Evolutionary conservation across 2,113 vertebrate genomes (phyloP).

Genomic region (Scolopax mira): DNA sequence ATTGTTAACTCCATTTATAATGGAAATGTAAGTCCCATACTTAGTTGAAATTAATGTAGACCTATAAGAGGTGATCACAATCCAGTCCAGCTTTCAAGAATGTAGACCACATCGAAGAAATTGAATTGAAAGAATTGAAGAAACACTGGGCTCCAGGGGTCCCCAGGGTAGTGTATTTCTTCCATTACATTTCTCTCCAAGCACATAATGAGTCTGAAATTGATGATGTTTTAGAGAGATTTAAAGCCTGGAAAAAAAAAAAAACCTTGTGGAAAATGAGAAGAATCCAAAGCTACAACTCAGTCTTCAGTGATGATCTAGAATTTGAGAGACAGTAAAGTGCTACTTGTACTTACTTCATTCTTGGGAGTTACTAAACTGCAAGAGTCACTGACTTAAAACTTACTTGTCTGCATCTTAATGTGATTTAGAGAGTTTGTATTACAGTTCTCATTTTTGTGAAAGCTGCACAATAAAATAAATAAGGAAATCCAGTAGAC

Average conservation of each 20-base stretch:
- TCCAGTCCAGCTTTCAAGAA: not conserved
- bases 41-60: not conserved
- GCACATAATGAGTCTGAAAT: not conserved
- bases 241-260: not conserved
- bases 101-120: not conserved
- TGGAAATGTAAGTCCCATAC: not conserved
- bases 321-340: not conserved
- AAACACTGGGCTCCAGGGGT: not conserved
- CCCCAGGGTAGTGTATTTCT: not conserved
- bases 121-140: too few species aligned
- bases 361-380: not conserved
- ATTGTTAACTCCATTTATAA: not conserved
- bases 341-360: not conserved
- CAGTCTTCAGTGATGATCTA: not conserved
- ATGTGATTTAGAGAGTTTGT: not conserved
- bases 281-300: not conserved
- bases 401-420: not conserved
- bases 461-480: not conserved
- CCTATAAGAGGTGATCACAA: not conserved
- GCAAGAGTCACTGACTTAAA: not conserved
- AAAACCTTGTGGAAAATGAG: not conserved
- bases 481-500: not conserved
- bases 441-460: not conserved
- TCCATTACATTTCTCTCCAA: not conserved
- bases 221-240: not conserved